Conservation (phyloP, 2,797 vertebrate species). For the Cuculus canorus region DNA sequence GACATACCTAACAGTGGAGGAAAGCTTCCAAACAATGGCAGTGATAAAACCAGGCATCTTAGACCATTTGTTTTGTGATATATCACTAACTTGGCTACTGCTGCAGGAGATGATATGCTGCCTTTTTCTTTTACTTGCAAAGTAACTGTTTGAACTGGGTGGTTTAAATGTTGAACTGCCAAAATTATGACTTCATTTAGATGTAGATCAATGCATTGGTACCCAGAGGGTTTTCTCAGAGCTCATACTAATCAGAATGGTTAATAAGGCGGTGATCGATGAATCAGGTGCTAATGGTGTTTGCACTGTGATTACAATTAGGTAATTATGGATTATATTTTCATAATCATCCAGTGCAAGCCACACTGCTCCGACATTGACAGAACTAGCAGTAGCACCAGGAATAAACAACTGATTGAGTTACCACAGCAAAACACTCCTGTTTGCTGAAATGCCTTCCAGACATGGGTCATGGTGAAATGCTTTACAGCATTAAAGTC, state of each 20-base stretch:
- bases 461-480: background rate
- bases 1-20: background rate
- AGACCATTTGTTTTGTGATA: background rate
- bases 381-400: background rate
- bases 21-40: fast-evolving
- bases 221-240: background rate
- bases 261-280: background rate
- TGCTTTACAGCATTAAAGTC: background rate
- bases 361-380: background rate
- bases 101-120: background rate
- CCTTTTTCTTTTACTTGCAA: background rate
- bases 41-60: background rate
- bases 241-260: background rate
- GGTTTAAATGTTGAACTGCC: background rate
- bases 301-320: background rate
- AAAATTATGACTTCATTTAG: background rate
- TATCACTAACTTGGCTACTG: background rate
- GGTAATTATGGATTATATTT: background rate
- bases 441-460: background rate
- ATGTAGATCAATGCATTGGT: background rate
- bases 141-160: background rate
- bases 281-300: background rate
- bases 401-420: background rate
- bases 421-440: background rate
- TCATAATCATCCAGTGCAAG: background rate